Evolutionary conservation across 2,797 vertebrate genomes (phyloP), one percentile per base, ranked within the genome.

Genomic region (Knipowitschia caucasica): DNA sequence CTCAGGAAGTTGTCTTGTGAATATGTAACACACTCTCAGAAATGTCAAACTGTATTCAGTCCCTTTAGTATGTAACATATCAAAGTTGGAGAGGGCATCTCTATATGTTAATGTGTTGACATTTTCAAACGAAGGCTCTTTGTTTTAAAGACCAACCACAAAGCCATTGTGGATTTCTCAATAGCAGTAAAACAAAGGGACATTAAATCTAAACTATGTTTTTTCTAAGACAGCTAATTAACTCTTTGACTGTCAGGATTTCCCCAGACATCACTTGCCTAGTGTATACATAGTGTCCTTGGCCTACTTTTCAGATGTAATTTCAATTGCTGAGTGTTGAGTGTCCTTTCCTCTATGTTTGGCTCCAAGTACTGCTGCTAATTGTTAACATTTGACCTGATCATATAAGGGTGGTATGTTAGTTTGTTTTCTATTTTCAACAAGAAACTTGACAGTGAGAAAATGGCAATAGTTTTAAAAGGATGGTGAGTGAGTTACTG

Each of bases 371-470:
- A 45, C 53, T 17, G 25, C 38, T 53, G 50, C 25, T 52, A 60
- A 69, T 64, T 64, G 59, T 76, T 40, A 71, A 38, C 53, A 59
- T 58, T 18, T 52, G 44, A 56, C 56, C 39, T 72, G 53, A 42
- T 76, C 62, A 34, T 67, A 61, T 71, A 69, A 56, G 54, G 56
- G 70, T 78, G 72, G 68, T 12, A 51, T 74, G 62, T 65, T 68
- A 72, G 76, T 85, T 70, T 74, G 83, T 54, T 21, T 51, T 45
- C 26, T 75, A 82, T 60, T 21, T 53, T 17, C 25, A 33, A 12
- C 26, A 26, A 20, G 24, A 5, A 24, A 8, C 12, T 9, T 36
- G 24, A 40, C 34, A 31, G 15, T 21, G 14, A 50, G 8, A n/a
- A 43, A 64, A 6, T 5, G 62, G 59, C 64, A 72, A 66, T 59